phyloP scores from a whole-genome alignment of 2,888 invertebrate species.

The Drosophila antonietae region DNA sequence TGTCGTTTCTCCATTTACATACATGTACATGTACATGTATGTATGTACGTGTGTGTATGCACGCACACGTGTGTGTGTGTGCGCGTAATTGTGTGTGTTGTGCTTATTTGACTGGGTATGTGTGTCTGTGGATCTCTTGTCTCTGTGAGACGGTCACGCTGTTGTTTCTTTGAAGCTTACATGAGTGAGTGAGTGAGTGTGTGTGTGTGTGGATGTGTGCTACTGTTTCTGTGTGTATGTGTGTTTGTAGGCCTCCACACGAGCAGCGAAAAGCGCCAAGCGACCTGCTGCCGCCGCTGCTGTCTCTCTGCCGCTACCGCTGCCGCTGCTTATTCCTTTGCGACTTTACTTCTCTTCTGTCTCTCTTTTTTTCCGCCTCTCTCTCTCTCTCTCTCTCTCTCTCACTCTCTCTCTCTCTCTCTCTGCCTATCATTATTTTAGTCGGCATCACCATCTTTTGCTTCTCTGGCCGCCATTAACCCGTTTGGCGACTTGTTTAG shows the following conservation, averaged over 20 bases:
- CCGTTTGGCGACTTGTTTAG: constrained; percentile 69
- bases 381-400: background rate
- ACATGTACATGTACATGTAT: background rate
- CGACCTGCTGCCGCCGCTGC: constrained; percentile 38
- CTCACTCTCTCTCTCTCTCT: constrained; percentile 2
- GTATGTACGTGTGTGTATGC: background rate
- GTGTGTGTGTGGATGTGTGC: constrained; percentile 2
- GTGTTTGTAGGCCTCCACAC: constrained; percentile 68
- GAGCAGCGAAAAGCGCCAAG: constrained; percentile 50
- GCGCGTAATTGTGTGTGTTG: background rate
- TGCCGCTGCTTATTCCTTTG: constrained; percentile 6
- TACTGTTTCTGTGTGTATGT: constrained; percentile 36
- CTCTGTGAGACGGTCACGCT: constrained; percentile 37
- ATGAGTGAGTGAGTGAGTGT: background rate
- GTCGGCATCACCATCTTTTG: constrained; percentile 52
- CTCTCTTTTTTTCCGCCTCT: background rate
- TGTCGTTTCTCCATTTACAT: constrained; percentile 70
- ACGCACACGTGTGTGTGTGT: constrained; percentile 18
- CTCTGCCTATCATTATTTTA: constrained; percentile 9
- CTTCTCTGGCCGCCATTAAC: constrained; percentile 52
- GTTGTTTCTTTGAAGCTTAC: constrained; percentile 44
- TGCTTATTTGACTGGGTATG: constrained; percentile 35
- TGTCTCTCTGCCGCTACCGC: constrained; percentile 14
- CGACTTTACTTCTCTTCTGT: background rate
- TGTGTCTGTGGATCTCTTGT: constrained; percentile 43